Evolutionary conservation across 2,113 vertebrate species (phyloP), one percentile per base, ranked within the genome.

Genomic region (Phodopus roborovskii): DNA sequence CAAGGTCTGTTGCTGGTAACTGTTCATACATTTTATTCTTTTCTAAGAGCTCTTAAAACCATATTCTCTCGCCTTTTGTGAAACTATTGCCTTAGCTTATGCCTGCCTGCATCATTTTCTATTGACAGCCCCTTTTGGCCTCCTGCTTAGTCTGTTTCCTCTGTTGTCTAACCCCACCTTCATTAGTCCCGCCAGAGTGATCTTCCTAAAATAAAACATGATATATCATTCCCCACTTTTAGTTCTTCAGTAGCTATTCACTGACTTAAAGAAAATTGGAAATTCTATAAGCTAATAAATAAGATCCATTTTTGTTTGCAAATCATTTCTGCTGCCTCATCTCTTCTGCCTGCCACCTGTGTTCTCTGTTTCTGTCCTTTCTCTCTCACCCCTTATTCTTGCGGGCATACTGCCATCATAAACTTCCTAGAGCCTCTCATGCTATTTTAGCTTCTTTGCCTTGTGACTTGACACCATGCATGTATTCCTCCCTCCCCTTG

Each of bases 391-490:
- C 22, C 45, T 66, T 62, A 19, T 71, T 45, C 19, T 90, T 92
- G 4, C 4, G 16, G 60, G 30, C 24, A 3, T 2, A 70, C 24
- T 53, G 66, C 36, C 60, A 17, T 73, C 71, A 1, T 66, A 12
- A 7, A 22, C 60, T 77, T 74, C 86, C 58, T 92, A 30, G 42
- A 85, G 36, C 11, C 53, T 24, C 39, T 22, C 36, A 0, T 48
- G 88, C 64, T 92, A 12, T 94, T 89, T 75, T 92, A 75, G 42
- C n/a, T 60, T 28, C 62, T 45, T 50, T 81, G 75, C 88, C 86
- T 77, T 86, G 68, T 56, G 71, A 88, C 91, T 85, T 84, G 28
- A 36, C 79, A 24, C 88, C 39, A 1, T 12, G 7, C 28, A 0
- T 42, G 22, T 86, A 13, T 74, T 79, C 64, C 71, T 90, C 50